A percentile compares a stretch with the other conserved stretches of the same genome.
phyloP scores from a whole-genome alignment of 2,113 vertebrate genomes.

The western clawed frog (Xenopus tropicalis) region UCB_Xtro_10.0 CM004451.2:63526001-63526500 shows the following conservation, averaged over 20 bases:
- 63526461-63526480: constrained; percentile 65
- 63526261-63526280: constrained; percentile 70
- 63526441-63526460: constrained; percentile 69
- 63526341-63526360: constrained; percentile 69
- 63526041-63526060: constrained; percentile 51
- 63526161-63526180: constrained; percentile 59
- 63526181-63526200: constrained; percentile 55
- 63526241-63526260: constrained; percentile 70
- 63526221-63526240: constrained; percentile 55
- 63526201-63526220: constrained; percentile 50
- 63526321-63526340: constrained; percentile 64
- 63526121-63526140: constrained; percentile 53
- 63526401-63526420: constrained; percentile 64
- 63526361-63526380: constrained; percentile 59
- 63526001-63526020: constrained; percentile 13
- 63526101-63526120: constrained; percentile 57
- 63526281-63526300: constrained; percentile 71
- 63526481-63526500: constrained; percentile 68
- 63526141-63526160: constrained; percentile 7
- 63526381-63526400: constrained; percentile 54
- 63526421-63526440: constrained; percentile 70
- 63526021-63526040: constrained; percentile 39
- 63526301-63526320: constrained; percentile 60
- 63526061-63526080: constrained; percentile 63
- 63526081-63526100: constrained; percentile 72